Evolutionary conservation across 2,113 vertebrate genomes (phyloP).

Genomic region (Hypanus sabinus): DNA sequence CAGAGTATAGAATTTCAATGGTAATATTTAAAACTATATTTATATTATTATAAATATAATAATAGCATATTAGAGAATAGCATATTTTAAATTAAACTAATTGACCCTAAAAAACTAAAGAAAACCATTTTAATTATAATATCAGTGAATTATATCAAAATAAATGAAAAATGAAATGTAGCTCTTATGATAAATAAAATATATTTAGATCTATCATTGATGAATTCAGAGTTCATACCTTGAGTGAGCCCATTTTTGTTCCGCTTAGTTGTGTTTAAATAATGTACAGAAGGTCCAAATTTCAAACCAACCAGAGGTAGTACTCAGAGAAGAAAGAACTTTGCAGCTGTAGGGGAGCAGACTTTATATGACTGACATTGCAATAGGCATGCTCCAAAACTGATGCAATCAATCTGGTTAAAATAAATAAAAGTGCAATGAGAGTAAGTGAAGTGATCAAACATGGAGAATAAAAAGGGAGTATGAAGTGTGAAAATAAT

Average conservation of each 20-base stretch:
- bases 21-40: neutral
- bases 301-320: neutral
- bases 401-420: neutral
- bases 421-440: neutral
- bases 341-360: neutral
- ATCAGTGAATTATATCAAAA: neutral
- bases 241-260: constrained; percentile 14
- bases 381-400: constrained; percentile 6
- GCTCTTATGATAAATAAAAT: neutral
- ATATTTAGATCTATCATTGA: neutral
- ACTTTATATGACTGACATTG: neutral
- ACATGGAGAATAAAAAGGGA: neutral
- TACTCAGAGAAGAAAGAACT: neutral
- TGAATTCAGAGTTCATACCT: neutral
- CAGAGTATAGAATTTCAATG: neutral
- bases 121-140: neutral
- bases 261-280: neutral
- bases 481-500: neutral
- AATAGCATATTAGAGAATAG: no score
- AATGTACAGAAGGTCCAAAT: neutral
- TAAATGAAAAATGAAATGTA: neutral
- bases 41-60: no score
- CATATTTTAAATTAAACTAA: neutral
- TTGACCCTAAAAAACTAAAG: neutral
- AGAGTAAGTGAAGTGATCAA: neutral